phyloP scores from a whole-genome alignment of 2,888 invertebrate genomes.

The Agonopterix heracliana region DNA sequence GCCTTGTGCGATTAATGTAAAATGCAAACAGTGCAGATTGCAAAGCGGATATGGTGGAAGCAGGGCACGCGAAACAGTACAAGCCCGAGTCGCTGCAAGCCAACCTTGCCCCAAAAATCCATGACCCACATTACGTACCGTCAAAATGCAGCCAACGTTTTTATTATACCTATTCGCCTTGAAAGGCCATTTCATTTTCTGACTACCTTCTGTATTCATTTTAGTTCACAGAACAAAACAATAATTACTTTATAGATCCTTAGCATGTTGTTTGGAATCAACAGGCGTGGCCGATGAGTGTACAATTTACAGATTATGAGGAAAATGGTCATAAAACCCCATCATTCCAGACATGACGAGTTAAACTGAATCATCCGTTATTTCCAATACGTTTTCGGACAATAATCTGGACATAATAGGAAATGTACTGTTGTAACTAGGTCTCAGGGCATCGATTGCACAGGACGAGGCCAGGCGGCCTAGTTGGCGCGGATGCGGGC shows the following conservation, averaged over 20 bases:
- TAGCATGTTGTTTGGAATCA: no score
- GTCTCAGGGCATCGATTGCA: conserved; percentile 40
- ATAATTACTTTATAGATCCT: no score
- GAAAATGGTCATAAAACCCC: no score
- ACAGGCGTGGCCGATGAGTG: no score
- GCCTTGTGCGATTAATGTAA: conserved; percentile 61
- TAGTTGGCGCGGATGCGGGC: conserved; percentile 45
- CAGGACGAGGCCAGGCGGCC: conserved; percentile 58
- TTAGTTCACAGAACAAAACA: no score
- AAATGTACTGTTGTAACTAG: not conserved
- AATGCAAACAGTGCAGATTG: conserved; percentile 46
- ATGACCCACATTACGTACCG: conserved; percentile 65
- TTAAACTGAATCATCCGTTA: no score
- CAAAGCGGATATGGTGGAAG: conserved; percentile 63
- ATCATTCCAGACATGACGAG: no score
- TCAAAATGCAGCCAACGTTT: conserved; percentile 63
- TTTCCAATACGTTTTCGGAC: no score
- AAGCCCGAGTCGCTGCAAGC: conserved; percentile 35
- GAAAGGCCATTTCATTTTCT: conserved; percentile 15
- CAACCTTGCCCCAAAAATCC: conserved; percentile 72
- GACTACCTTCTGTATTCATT: not conserved
- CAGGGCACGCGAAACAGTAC: conserved; percentile 42
- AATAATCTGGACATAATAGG: no score
- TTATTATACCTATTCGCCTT: conserved; percentile 49
- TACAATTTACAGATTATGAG: no score